Base-by-base conservation (phyloP, 1,140 invertebrate species). In the Macrosteles quadrilineatus region DNA sequence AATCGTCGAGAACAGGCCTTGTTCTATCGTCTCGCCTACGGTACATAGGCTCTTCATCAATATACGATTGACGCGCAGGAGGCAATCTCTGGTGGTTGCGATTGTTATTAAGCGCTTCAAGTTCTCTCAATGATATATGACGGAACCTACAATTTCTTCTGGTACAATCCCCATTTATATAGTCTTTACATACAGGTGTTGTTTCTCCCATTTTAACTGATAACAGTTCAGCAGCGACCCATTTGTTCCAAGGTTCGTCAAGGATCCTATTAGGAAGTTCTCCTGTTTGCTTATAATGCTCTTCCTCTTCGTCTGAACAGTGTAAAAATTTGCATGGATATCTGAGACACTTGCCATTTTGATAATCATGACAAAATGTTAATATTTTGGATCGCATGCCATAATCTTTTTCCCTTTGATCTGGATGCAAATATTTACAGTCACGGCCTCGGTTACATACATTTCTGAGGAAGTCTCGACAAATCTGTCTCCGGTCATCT, bases 321-420 rank as follows among this genome's bases (percentile, higher is more conserved):
- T 95, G 92, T 30, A 94, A 83, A 78, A 94, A 95, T 75, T 89
- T 87, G 75, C 87, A 89, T 1, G 72, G 70, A 31, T 68, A 32
- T 2, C 64, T 67, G 21, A 73, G 64, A 47, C 76, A 77, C 66
- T 85, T 84, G 14, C 85, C 87, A 78, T 94, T 94, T 79, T 94
- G 92, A 81, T 85, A 94, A 77, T 95, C 92, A 77, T 94, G 91
- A 77, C 92, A 95, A 77, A 95, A 94, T n/a, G 86, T 82, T 63
- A 72, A 70, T 57, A 70, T 43, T 50, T 69, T 73, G 25, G 55
- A 50, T 31, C 70, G 67, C 66, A 62, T 64, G 19, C 85, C 82
- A 75, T 87, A 92, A 73, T 91, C 91, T 75, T 80, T 80, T 72
- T 86, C 85, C 67, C 80, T 78, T 36, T 36, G 4, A 36, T 36